Base-by-base conservation (phyloP, 2,113 vertebrate species). In the Tyto alba region DNA sequence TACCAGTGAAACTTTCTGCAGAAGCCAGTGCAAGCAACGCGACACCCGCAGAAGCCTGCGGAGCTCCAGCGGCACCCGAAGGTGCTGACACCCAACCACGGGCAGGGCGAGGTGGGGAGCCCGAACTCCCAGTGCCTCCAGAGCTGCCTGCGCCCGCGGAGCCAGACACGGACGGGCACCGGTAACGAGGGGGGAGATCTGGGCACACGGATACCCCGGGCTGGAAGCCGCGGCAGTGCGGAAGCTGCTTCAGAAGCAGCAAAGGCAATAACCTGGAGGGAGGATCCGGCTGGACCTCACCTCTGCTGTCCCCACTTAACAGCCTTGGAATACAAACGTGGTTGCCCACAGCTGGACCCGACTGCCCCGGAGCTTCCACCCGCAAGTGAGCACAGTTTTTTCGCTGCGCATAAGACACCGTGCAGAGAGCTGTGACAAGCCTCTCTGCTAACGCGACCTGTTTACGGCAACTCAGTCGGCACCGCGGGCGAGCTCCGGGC, bases 401-500 rank as follows among this genome's bases (percentile, higher is more conserved):
- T 13, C 34, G 34, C 27, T 0, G 15, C n/a, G n/a, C n/a, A n/a
- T n/a, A n/a, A n/a, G n/a, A n/a, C n/a, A n/a, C n/a, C n/a, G n/a
- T n/a, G n/a, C n/a, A n/a, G n/a, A n/a, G 63, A 77, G 45, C 62
- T 30, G 13, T 12, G 36, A 45, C 12, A n/a, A 48, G 41, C 41
- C 57, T 17, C 30, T 25, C 20, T 13, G 4, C 57, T 17, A n/a
- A 26, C 43, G 22, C 76, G 50, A 7, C n/a, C 48, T 4, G 12
- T 3, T 40, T 2, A 6, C n/a, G 11, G 32, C 32, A 27, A 15
- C 48, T 20, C 25, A 4, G 20, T 40, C 9, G 29, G 6, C 34
- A 18, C 11, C n/a, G 7, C 7, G 2, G 4, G 45, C 0, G 3
- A 30, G 71, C 2, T 7, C 20, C 11, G 7, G 10, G 53, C 26